Conservation (phyloP, 1,140 invertebrate genomes). For the Bombus waltoni region DNA sequence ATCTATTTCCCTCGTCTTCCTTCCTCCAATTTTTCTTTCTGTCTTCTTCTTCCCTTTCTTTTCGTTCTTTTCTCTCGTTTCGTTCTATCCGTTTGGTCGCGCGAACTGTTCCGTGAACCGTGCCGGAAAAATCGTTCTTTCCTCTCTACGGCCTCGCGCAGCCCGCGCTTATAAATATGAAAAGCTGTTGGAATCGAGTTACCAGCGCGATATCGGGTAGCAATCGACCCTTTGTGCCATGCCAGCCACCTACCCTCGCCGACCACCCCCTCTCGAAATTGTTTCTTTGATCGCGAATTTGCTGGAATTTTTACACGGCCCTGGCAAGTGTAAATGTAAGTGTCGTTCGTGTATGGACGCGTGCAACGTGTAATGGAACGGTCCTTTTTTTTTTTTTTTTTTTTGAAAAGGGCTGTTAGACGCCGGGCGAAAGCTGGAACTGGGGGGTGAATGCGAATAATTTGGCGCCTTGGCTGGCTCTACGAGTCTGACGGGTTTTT, state of each 20-base stretch:
- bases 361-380: neutral
- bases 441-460: neutral
- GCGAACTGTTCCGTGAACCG: neutral
- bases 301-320: conserved; percentile 16
- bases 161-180: conserved; percentile 66
- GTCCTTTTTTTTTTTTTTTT: neutral
- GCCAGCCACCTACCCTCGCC: neutral
- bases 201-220: conserved; percentile 55
- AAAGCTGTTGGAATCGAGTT: conserved; percentile 60
- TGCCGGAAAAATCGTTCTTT: conserved; percentile 49
- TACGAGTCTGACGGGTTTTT: neutral
- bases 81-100: conserved; percentile 12
- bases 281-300: conserved; percentile 50
- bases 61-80: neutral
- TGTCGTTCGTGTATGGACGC: neutral
- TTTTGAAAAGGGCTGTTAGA: neutral
- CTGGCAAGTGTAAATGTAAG: conserved; percentile 18
- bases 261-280: conserved; percentile 16
- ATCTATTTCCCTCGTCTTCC: neutral
- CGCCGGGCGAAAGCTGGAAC: neutral
- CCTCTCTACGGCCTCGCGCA: neutral
- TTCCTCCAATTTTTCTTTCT: neutral
- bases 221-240: conserved; percentile 35
- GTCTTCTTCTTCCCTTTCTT: neutral
- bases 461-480: neutral